These are phyloP conservation scores for Gorsachius magnificus DNA, from an alignment of 2,797 vertebrate species.

Conservation along the genomic window DNA sequence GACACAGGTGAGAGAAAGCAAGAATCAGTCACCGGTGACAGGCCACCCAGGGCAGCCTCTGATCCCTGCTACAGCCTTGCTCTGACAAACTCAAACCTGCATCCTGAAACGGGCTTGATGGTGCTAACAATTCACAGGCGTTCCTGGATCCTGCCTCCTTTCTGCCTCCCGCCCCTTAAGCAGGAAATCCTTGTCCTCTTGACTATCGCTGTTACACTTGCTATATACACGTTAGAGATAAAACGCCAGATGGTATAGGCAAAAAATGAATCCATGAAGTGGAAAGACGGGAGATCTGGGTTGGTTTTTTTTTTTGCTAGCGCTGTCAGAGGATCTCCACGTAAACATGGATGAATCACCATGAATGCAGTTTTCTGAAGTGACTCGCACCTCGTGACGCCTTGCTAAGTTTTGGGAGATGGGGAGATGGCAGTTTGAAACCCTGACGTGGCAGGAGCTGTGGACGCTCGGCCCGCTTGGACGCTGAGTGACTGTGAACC, in stretches of 20 bases:
- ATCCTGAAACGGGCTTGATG: not conserved
- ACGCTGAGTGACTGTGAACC: not conserved
- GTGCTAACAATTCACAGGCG: not conserved
- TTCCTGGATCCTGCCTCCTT: not conserved
- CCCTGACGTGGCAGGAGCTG: not conserved
- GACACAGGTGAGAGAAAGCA: conserved; percentile 66
- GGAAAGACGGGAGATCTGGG: not conserved
- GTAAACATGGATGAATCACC: not conserved
- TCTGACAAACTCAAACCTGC: not conserved
- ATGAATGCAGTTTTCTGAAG: not conserved
- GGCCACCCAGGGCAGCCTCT: conserved; percentile 35
- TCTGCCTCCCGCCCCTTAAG: not conserved
- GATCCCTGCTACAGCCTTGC: not conserved
- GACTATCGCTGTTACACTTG: not conserved
- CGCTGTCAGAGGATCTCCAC: not conserved
- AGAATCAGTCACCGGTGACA: conserved; percentile 49
- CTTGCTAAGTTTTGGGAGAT: not conserved
- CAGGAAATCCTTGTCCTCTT: not conserved
- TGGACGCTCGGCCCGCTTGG: not conserved
- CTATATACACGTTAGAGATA: not conserved
- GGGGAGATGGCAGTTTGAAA: not conserved
- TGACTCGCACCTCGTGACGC: not conserved
- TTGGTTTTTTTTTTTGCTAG: not conserved
- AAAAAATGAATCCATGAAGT: not conserved
- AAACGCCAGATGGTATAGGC: not conserved